Evolutionary conservation across 2,113 vertebrate species (phyloP).

Genomic region (Chaenocephalus aceratus): DNA sequence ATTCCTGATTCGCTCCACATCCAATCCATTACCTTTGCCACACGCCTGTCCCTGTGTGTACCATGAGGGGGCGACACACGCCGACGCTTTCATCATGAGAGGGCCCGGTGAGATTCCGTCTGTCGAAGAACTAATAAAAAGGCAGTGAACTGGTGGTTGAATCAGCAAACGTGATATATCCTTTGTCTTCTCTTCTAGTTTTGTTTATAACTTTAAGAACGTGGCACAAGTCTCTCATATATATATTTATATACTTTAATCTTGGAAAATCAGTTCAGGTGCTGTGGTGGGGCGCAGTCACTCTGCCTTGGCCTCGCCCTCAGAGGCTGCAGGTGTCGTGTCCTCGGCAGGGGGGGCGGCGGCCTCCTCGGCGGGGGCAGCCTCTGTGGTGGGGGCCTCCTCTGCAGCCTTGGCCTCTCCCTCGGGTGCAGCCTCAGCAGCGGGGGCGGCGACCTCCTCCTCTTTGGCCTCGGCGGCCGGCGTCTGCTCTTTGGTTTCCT

Average conservation of each 20-base stretch:
- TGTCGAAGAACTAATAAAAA: constrained; percentile 78
- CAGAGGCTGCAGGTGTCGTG: constrained; percentile 81
- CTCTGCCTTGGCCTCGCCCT: constrained; percentile 87
- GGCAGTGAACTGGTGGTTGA: constrained; percentile 84
- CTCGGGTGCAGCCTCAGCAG: constrained; percentile 58
- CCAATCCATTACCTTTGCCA: constrained; percentile 70
- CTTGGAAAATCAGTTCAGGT: constrained; percentile 85
- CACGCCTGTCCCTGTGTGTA: constrained; percentile 71
- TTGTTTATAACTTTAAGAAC: constrained; percentile 83
- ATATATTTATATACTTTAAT: constrained; percentile 88
- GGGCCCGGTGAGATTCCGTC: constrained; percentile 76
- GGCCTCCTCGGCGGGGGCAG: constrained; percentile 68
- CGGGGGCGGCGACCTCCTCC: constrained; percentile 43
- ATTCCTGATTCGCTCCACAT: constrained; percentile 77
- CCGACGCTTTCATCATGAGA: constrained; percentile 66
- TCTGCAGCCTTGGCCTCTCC: constrained; percentile 69
- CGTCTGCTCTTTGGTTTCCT: constrained; percentile 83
- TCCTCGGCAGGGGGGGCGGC: constrained; percentile 69
- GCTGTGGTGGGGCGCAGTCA: constrained; percentile 73
- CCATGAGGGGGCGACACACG: constrained; percentile 69
- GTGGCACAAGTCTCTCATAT: constrained; percentile 88
- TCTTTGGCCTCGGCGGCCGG: constrained; percentile 72
- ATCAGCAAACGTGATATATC: constrained; percentile 83
- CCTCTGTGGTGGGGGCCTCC: constrained; percentile 78
- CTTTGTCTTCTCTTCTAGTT: constrained; percentile 80